These are phyloP conservation scores for Dinoponera quadriceps DNA, from an alignment of 1,140 invertebrate species.

Conservation along the genomic window DNA sequence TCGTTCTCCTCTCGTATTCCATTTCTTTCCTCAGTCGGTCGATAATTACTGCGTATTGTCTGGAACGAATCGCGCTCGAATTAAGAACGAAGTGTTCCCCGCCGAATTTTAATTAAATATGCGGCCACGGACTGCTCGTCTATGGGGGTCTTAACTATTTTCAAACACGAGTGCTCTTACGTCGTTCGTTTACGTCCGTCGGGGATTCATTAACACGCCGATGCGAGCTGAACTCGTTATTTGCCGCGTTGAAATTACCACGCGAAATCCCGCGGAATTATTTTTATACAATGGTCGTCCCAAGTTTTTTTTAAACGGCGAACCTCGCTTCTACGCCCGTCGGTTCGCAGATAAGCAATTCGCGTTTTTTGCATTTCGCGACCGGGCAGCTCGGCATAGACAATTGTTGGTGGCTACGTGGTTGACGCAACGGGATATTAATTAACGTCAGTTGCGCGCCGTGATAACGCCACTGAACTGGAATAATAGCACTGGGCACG, in stretches of 20 bases:
- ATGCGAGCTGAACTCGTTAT: constrained; percentile 34
- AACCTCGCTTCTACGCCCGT: neutral
- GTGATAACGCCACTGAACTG: constrained; percentile 3
- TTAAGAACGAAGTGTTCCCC: neutral
- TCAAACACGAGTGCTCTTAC: constrained; percentile 26
- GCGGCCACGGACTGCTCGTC: no score
- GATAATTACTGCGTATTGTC: neutral
- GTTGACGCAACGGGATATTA: constrained; percentile 44
- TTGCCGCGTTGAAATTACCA: constrained; percentile 30
- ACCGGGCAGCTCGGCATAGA: neutral
- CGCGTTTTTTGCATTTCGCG: constrained; percentile 8
- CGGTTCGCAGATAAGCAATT: constrained; percentile 23
- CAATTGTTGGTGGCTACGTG: neutral
- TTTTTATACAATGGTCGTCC: constrained; percentile 33
- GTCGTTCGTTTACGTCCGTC: constrained; percentile 12
- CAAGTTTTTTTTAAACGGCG: constrained; percentile 24
- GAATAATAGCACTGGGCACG: neutral
- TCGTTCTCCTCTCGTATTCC: no score
- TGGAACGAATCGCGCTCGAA: neutral
- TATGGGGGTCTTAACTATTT: constrained; percentile 23
- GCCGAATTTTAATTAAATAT: constrained; percentile 49
- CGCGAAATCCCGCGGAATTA: constrained; percentile 15
- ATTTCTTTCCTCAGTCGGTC: neutral
- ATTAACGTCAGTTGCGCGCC: constrained; percentile 37
- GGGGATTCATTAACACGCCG: constrained; percentile 26